Evolutionary conservation across 2,888 invertebrate genomes (phyloP), one percentile per base, ranked within the genome.

Genomic region (Lithophane socia): DNA sequence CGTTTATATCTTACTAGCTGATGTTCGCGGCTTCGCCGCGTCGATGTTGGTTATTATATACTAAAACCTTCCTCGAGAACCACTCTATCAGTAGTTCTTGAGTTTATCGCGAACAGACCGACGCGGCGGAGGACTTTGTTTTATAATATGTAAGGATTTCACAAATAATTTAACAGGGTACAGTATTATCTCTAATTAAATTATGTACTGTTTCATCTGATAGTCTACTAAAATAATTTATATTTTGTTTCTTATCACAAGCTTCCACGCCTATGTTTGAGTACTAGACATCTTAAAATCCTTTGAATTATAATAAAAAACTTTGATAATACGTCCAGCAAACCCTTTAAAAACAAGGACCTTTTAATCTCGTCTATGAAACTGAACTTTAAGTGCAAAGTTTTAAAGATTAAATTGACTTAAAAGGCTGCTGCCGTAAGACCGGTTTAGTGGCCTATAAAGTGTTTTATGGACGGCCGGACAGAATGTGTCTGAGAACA

Each of bases 381-480:
- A 78, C 60, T 47, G 37, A 73, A n/a, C 71, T 69, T 64, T 54
- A 79, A 67, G 0, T 0, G 0, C 0, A 29, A 63, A 66, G n/a
- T 56, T 24, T 73, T 80, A 82, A 44, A 75, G 84, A 79, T 82
- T 75, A 86, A 78, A 80, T 73, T 78, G 47, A 42, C 64, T 86
- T 86, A 73, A 74, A 75, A 77, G 58, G 49, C 37, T 70, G 52
- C 49, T 60, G 37, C 49, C 21, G 44, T 74, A 63, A 77, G 42
- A 74, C 68, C 13, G 68, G 69, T 82, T 87, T 87, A 83, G 56
- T 77, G 63, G 72, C 2, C 64, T 24, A 75, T 87, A 87, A 86
- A 87, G 52, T 70, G 71, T 78, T 87, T 86, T 84, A 87, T 86
- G 61, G 65, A 29, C 52, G 54, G 54, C 74, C 65, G 74, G 80